Percentiles rank a stretch among this genome's conserved stretches.
phyloP scores from a whole-genome alignment of 1,140 invertebrate genomes.

The Drosophila kepulauana region DNA sequence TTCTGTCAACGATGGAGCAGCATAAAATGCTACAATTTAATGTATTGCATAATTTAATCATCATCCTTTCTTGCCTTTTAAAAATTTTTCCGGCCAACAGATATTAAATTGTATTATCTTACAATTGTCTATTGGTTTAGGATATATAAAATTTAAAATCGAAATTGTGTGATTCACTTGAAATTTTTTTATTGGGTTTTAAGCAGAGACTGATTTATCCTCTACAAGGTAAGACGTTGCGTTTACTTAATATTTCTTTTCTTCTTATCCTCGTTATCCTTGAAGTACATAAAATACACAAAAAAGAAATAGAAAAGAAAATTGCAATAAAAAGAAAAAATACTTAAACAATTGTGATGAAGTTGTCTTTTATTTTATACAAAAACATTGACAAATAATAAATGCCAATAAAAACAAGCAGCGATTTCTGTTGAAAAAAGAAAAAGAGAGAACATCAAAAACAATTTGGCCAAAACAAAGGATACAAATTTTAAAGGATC shows the following conservation, averaged over 20 bases:
- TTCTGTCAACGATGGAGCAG: slow-evolving; percentile 2
- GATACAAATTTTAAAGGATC: slow-evolving; percentile 1
- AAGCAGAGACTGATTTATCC: slow-evolving; percentile 66
- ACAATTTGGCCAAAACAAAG: slow-evolving; percentile 43
- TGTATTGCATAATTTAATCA: not conserved
- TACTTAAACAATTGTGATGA: slow-evolving; percentile 79
- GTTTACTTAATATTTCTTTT: slow-evolving; percentile 54
- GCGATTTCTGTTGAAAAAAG: slow-evolving; percentile 56
- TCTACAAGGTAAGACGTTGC: slow-evolving; percentile 68
- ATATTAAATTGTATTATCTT: not conserved
- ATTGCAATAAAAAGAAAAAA: slow-evolving; percentile 78
- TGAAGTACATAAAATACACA: slow-evolving; percentile 57
- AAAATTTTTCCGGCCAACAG: slow-evolving; percentile 4
- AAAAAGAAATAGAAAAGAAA: slow-evolving; percentile 47
- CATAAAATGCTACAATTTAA: not conserved
- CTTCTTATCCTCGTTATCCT: slow-evolving; percentile 57
- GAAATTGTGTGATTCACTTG: slow-evolving; percentile 15
- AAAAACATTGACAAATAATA: slow-evolving; percentile 53
- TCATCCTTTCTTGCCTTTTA: slow-evolving; percentile 1
- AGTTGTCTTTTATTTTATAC: slow-evolving; percentile 82
- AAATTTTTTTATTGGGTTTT: slow-evolving; percentile 58
- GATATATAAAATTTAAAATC: slow-evolving; percentile 14
- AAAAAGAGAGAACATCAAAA: slow-evolving; percentile 17
- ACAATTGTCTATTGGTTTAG: not conserved
- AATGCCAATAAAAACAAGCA: slow-evolving; percentile 35